These are phyloP conservation scores for Shargacucullia verbasci DNA, from an alignment of 2,888 invertebrate species.

Conservation along the genomic window DNA sequence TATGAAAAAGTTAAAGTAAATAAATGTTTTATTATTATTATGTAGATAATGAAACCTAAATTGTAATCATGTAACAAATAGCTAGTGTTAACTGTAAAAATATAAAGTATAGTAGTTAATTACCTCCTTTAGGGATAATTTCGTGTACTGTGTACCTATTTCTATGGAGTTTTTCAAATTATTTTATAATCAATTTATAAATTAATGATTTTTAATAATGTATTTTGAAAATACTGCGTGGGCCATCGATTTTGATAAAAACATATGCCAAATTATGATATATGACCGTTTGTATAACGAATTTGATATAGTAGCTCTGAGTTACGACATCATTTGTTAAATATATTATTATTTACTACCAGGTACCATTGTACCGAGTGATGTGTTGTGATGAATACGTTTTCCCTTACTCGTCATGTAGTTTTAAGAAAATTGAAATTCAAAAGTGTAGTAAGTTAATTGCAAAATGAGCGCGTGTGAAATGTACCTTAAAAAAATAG, in stretches of 20 bases:
- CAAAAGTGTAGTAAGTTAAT: constrained; percentile 59
- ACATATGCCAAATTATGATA: constrained; percentile 78
- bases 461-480: constrained; percentile 70
- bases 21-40: constrained; percentile 62
- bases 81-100: constrained; percentile 80
- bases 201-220: constrained; percentile 60
- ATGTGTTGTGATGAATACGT: constrained; percentile 60
- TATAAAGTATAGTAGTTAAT: constrained; percentile 74
- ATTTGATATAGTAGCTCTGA: constrained; percentile 61
- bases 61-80: constrained; percentile 81
- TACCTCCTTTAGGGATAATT: constrained; percentile 75
- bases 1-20: constrained; percentile 49
- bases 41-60: constrained; percentile 79
- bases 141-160: constrained; percentile 70
- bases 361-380: constrained; percentile 38
- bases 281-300: constrained; percentile 60
- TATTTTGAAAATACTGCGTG: constrained; percentile 69
- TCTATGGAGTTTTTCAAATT: constrained; percentile 73
- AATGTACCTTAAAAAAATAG: constrained; percentile 72
- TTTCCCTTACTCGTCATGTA: constrained; percentile 52
- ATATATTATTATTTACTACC: constrained; percentile 40
- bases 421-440: constrained; percentile 63
- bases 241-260: constrained; percentile 75
- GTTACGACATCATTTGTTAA: constrained; percentile 56
- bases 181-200: constrained; percentile 72